These are phyloP conservation scores for Australoheros facetus DNA, from an alignment of 2,797 vertebrate species.

Conservation along the genomic window DNA sequence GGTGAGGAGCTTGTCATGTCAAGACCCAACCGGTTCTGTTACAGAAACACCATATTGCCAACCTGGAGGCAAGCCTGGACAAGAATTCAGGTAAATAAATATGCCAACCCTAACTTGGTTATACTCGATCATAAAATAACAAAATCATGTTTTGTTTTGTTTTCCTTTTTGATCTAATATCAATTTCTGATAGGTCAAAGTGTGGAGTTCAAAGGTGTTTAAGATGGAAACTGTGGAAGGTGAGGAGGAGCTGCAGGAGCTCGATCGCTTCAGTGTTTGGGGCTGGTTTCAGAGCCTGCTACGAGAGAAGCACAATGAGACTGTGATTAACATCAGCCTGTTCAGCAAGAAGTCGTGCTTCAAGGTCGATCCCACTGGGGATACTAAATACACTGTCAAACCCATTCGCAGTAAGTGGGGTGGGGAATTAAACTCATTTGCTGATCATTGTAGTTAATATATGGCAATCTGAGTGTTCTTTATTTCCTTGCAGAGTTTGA, in stretches of 20 bases:
- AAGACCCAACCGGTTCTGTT: slow-evolving; percentile 83
- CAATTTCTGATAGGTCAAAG: slow-evolving; percentile 79
- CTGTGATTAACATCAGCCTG: slow-evolving; percentile 85
- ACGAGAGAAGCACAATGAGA: slow-evolving; percentile 89
- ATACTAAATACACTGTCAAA: slow-evolving; percentile 75
- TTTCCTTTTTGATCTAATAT: neutral
- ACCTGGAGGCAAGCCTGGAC: slow-evolving; percentile 93
- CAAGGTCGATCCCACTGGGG: slow-evolving; percentile 84
- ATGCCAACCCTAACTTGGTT: neutral
- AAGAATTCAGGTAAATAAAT: slow-evolving; percentile 84
- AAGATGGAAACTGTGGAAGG: slow-evolving; percentile 87
- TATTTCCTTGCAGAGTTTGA: slow-evolving; percentile 86
- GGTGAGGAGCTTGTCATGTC: slow-evolving; percentile 43
- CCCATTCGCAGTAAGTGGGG: slow-evolving; percentile 83
- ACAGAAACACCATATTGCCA: slow-evolving; percentile 80
- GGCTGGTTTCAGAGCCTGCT: slow-evolving; percentile 82
- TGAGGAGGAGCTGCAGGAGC: slow-evolving; percentile 87
- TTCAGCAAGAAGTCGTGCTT: slow-evolving; percentile 91
- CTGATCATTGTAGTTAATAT: neutral
- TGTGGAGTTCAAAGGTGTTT: slow-evolving; percentile 87
- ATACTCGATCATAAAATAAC: neutral
- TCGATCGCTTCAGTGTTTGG: slow-evolving; percentile 87
- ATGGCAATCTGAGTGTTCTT: neutral
- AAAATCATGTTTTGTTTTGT: neutral
- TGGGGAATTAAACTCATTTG: neutral